A percentile compares a stretch with the other conserved stretches of the same genome.
Evolutionary conservation across 2,888 invertebrate species (phyloP).

Genomic region (Drosophila nr. medialis): DNA sequence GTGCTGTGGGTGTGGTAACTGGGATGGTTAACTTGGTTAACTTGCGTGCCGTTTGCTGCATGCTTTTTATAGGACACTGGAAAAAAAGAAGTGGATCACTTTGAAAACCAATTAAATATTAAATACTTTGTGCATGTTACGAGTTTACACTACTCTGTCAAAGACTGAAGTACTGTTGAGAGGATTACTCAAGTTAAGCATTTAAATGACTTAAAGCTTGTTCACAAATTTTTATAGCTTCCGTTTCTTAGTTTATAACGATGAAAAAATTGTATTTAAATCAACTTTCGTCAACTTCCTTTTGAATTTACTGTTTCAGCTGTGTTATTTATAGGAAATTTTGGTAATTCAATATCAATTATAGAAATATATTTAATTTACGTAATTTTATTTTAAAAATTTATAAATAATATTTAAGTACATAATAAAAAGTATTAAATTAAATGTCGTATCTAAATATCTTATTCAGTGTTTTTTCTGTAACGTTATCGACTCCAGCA

Average conservation of each 20-base stretch:
- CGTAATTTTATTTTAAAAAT: neutral
- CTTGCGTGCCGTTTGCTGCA: conserved; percentile 63
- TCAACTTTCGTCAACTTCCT: neutral
- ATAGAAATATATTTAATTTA: neutral
- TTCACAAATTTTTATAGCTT: neutral
- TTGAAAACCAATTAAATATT: conserved; percentile 58
- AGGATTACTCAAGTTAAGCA: neutral
- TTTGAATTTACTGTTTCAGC: neutral
- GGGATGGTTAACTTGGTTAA: conserved; percentile 34
- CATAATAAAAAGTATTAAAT: neutral
- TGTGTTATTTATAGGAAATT: neutral
- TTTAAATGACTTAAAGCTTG: neutral
- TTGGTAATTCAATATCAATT: neutral
- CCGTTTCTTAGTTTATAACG: neutral
- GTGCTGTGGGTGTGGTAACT: conserved; percentile 53
- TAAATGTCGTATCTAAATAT: neutral
- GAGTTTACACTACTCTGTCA: neutral
- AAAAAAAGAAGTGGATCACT: conserved; percentile 50
- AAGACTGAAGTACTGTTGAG: neutral
- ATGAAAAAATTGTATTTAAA: neutral
- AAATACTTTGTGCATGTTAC: conserved; percentile 34
- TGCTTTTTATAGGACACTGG: conserved; percentile 65
- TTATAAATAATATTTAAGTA: neutral
- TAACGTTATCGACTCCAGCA: neutral
- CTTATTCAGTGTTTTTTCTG: neutral